Evolutionary conservation across 1,140 invertebrate species (phyloP).

Genomic region (Zaprionus africanus): DNA sequence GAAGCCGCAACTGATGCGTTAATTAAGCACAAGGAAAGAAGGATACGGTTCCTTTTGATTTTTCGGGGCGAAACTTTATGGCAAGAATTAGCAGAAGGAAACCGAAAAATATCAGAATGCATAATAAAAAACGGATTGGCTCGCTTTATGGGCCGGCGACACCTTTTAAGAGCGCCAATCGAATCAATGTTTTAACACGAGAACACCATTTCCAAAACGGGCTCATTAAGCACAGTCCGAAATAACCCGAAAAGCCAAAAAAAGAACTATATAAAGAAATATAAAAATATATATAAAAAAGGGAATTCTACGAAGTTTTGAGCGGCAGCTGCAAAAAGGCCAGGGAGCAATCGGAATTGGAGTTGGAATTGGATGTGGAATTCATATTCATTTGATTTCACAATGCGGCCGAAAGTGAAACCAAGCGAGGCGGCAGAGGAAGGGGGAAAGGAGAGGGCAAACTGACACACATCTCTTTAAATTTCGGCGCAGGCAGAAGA

Average conservation of each 20-base stretch:
- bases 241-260: slow-evolving; percentile 51
- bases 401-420: slow-evolving; percentile 78
- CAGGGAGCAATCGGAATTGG: slow-evolving; percentile 37
- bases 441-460: slow-evolving; percentile 35
- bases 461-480: slow-evolving; percentile 51
- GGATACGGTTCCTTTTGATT: slow-evolving; percentile 77
- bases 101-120: not conserved
- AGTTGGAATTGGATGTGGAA: slow-evolving; percentile 42
- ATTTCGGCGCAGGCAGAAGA: slow-evolving; percentile 1
- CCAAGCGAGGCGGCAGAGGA: slow-evolving; percentile 21
- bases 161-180: slow-evolving; percentile 82
- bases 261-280: slow-evolving; percentile 27
- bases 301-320: slow-evolving; percentile 69
- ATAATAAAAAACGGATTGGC: slow-evolving; percentile 23
- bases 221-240: slow-evolving; percentile 71
- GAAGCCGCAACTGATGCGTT: slow-evolving; percentile 33
- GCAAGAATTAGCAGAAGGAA: slow-evolving; percentile 11
- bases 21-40: slow-evolving; percentile 55
- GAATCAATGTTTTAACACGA: slow-evolving; percentile 82
- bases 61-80: slow-evolving; percentile 64
- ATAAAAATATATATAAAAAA: slow-evolving; percentile 23
- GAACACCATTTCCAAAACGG: slow-evolving; percentile 79
- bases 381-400: slow-evolving; percentile 82
- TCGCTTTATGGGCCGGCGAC: slow-evolving; percentile 63
- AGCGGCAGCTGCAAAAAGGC: slow-evolving; percentile 69